phyloP scores from a whole-genome alignment of 1,140 invertebrate genomes.

The Lucilia cuprina region DNA sequence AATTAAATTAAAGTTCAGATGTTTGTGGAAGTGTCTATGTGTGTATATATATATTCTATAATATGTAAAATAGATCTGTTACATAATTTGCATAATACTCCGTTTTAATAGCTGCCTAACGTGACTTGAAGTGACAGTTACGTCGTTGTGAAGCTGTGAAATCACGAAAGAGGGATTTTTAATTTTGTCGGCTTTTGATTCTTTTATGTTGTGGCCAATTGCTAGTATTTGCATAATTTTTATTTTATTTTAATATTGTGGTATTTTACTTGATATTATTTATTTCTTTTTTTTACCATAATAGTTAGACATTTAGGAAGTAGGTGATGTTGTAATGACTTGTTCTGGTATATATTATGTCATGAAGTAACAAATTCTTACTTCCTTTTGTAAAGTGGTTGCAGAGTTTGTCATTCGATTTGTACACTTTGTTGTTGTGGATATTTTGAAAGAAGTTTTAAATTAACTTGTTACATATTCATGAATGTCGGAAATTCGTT shows the following conservation, averaged over 20 bases:
- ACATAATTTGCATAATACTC: slow-evolving; percentile 27
- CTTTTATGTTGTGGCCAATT: background rate
- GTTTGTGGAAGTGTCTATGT: background rate
- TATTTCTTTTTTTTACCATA: background rate
- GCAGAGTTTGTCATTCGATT: background rate
- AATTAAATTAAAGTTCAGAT: background rate
- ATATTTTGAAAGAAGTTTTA: background rate
- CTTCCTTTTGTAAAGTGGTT: background rate
- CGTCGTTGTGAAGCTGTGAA: background rate
- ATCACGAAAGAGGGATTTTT: background rate
- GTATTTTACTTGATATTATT: background rate
- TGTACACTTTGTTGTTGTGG: background rate
- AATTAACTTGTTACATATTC: background rate
- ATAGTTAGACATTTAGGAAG: background rate
- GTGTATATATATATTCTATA: no score
- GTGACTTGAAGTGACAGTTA: slow-evolving; percentile 26
- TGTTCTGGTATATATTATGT: background rate
- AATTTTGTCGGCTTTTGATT: background rate
- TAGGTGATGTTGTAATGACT: slow-evolving; percentile 3
- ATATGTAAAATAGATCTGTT: background rate
- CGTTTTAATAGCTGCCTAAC: slow-evolving; percentile 21
- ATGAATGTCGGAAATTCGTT: background rate
- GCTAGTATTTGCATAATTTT: background rate
- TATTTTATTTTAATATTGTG: background rate
- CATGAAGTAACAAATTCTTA: background rate